Evolutionary conservation across 2,113 vertebrate genomes (phyloP), one percentile per base, ranked within the genome.

Genomic region (Peromyscus maniculatus): DNA sequence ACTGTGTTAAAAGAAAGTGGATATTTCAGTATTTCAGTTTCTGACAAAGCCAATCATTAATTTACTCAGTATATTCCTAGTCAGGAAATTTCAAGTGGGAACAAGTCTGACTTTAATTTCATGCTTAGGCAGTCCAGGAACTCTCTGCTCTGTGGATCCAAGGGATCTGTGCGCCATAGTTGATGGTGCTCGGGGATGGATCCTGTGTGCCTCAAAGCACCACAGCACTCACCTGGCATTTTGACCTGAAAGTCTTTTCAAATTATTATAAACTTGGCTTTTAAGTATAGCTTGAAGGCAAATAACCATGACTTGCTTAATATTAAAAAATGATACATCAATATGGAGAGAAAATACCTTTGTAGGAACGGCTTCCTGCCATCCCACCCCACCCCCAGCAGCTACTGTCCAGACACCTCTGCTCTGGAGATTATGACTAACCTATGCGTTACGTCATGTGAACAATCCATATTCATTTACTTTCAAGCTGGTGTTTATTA

Each of bases 301-400:
- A 91, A 83, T 87, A 92, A 67, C 87, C 62, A 31, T 78, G 36
- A 59, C 24, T 67, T 84, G 43, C 64, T 94, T 91, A 79, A 79
- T 12, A 36, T 39, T 11, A 62, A 92, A 67, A 26, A 86, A 91
- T 59, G 57, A 90, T 36, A 59, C 52, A 46, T 52, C 22, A 28
- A 28, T 39, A 43, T n/a, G 39, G 49, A 94, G 71, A 77, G 71
- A 93, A 91, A 10, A 75, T 7, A 75, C 7, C 7, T 83, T 95
- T 28, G 17, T 69, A 66, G 77, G 72, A 83, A 57, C 67, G 52
- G 64, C 46, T 66, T 36, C 67, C 52, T 64, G 43, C 5, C 22
- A 74, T 9, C 72, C 43, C 36, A n/a, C 91, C 33, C 67, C 12
- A 55, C n/a, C 36, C 92, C 31, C 17, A 31, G 3, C 26, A 59